Conservation (phyloP, 2,888 invertebrate genomes). For the Drosophila recens region DNA sequence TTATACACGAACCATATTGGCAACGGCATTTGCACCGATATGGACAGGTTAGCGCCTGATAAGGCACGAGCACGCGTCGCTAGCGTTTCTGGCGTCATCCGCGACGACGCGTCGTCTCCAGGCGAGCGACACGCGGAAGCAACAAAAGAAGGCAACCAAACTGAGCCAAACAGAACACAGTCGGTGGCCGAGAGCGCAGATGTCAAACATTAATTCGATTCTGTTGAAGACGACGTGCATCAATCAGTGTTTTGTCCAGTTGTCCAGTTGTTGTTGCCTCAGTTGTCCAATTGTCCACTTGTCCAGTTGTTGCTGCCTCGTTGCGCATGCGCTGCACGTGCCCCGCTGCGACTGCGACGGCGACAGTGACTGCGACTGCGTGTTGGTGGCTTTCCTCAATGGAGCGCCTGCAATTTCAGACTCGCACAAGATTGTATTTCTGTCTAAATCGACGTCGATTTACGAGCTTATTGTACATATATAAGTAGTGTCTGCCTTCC, state of each 20-base stretch:
- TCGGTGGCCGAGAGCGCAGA: constrained; percentile 62
- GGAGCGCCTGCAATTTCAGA: constrained; percentile 58
- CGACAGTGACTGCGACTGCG: constrained; percentile 50
- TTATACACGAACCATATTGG: constrained; percentile 66
- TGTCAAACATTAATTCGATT: constrained; percentile 67
- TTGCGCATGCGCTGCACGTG: constrained; percentile 17
- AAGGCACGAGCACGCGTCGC: constrained; percentile 76
- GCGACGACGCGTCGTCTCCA: constrained; percentile 53
- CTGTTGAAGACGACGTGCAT: constrained; percentile 74
- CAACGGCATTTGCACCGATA: constrained; percentile 70
- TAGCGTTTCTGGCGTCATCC: constrained; percentile 31
- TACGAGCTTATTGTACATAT: constrained; percentile 69
- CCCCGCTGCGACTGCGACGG: constrained; percentile 22
- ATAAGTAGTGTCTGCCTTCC: constrained; percentile 55
- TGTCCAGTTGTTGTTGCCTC: not conserved
- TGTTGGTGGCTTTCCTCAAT: constrained; percentile 74
- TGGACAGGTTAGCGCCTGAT: constrained; percentile 80
- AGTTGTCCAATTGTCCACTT: constrained; percentile 27
- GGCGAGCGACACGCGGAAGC: constrained; percentile 78
- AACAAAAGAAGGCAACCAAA: constrained; percentile 37
- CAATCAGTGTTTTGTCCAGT: constrained; percentile 61
- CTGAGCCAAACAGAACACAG: constrained; percentile 26
- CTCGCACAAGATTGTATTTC: constrained; percentile 68
- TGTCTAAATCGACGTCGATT: constrained; percentile 75
- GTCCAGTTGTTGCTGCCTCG: constrained; percentile 4